Evolutionary conservation across 2,113 vertebrate genomes (phyloP), one percentile per base, ranked within the genome.

Genomic region (Actenoides lindsayi): DNA sequence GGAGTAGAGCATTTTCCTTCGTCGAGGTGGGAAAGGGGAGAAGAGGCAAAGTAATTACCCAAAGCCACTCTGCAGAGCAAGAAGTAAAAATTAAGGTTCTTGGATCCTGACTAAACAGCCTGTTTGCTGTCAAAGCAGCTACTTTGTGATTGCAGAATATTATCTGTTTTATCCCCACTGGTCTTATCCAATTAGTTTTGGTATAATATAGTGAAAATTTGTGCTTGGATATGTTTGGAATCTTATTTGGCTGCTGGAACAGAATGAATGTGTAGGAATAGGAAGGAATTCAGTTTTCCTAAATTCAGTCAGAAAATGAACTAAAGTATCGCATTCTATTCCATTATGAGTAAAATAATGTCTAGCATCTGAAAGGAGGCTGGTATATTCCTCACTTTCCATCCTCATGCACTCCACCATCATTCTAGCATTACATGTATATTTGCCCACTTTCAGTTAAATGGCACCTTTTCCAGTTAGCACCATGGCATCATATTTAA

Each of bases 391-490:
- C 27, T 62, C 1, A 0, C 27, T 64, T 65, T 80, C 20, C 30
- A 41, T n/a, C 19, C 13, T 50, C 28, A 4, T 18, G 16, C 15
- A 7, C 16, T 83, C 41, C 28, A 44, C n/a, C 11, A 31, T 74
- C 1, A 0, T 21, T 53, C 42, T 35, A 46, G 2, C 7, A 20
- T 60, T 33, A 18, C 1, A 0, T 5, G 13, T 16, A 17, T 51
- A 5, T 67, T 76, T 51, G 0, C 27, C 16, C 20, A 39, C 3
- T 46, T 56, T 33, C 35, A 48, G 39, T 73, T 35, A 30, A 5
- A 59, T 12, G 15, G 4, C 15, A 21, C 25, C 9, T 60, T 77
- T 70, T 30, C 54, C 30, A 56, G 16, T 51, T 33, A 37, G 10
- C 5, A 25, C 14, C 23, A 31, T 56, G 19, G 8, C 23, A 42